A percentile compares a stretch with the other conserved stretches of the same genome.
Evolutionary conservation across 2,797 vertebrate genomes (phyloP).

Genomic region (Micropoecilia bifurca): DNA sequence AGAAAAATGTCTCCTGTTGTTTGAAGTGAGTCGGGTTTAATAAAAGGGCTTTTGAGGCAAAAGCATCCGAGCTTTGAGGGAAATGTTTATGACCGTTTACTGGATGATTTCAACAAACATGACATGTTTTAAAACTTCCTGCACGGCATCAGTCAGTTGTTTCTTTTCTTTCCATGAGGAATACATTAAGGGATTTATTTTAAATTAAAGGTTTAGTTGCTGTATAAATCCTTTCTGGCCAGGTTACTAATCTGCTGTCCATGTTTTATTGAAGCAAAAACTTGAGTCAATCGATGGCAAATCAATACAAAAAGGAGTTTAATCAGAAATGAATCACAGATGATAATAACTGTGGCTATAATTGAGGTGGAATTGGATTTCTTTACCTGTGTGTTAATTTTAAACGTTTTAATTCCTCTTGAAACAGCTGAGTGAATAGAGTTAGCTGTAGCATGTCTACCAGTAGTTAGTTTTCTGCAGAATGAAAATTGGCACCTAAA

Average conservation of each 20-base stretch:
- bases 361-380: too few relatives aligned
- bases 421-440: too few relatives aligned
- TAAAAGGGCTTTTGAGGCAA: neutral
- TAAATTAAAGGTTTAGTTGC: neutral
- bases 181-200: neutral
- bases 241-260: neutral
- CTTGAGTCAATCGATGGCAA: neutral
- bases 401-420: too few relatives aligned
- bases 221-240: neutral
- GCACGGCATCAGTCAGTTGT: neutral
- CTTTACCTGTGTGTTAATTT: too few relatives aligned
- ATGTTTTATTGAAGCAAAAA: neutral
- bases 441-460: too few relatives aligned
- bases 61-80: neutral
- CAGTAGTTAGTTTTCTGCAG: too few relatives aligned
- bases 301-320: neutral
- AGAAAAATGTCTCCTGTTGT: constrained; percentile 24
- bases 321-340: neutral
- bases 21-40: constrained; percentile 33
- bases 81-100: neutral
- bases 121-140: neutral
- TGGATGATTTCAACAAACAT: constrained; percentile 9
- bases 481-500: too few relatives aligned
- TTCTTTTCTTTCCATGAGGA: neutral
- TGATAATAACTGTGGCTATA: neutral